Evolutionary conservation across 2,113 vertebrate genomes (phyloP), one percentile per base, ranked within the genome.

Genomic region (Empidonax traillii): DNA sequence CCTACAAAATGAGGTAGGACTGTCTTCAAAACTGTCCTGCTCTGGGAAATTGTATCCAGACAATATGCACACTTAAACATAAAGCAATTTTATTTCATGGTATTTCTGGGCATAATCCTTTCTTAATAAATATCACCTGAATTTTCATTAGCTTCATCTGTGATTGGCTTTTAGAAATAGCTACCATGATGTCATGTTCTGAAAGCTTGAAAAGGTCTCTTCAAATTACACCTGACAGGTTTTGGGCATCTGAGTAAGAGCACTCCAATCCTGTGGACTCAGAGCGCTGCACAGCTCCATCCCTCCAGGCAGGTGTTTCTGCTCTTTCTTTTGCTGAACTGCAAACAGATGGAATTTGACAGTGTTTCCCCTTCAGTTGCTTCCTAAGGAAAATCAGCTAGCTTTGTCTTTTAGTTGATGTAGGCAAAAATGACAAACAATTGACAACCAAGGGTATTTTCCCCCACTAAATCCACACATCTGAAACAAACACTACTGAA

Each of bases 141-240:
- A 65, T 92, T 93, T 96, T 94, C 73, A 62, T 44, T 49, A 18
- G 35, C 66, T 89, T 87, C 37, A 25, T 61, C 65, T 78, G 23
- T 8, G 68, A 93, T 68, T 37, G 44, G 37, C 77, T 95, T 91
- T 91, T 66, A 76, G 68, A 81, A 84, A 90, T 58, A 75, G 19
- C 12, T 89, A 31, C 61, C 1, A 2, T 37, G 56, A 58, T 86
- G 68, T 61, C 47, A 35, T 56, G 49, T 75, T 91, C 71, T 83
- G 84, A 94, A 91, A 80, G 51, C 72, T 90, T 96, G 94, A 97
- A 97, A 97, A 97, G 90, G 89, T 97, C 88, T 95, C 66, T 76
- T 93, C 59, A 85, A 77, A 97, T 91, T 84, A 76, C 25, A 89
- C 79, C 91, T 95, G 96, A 92, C 90, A 96, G 90, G 21, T 87